Conservation (phyloP, 2,888 invertebrate species). For the Lagria hirta region DNA sequence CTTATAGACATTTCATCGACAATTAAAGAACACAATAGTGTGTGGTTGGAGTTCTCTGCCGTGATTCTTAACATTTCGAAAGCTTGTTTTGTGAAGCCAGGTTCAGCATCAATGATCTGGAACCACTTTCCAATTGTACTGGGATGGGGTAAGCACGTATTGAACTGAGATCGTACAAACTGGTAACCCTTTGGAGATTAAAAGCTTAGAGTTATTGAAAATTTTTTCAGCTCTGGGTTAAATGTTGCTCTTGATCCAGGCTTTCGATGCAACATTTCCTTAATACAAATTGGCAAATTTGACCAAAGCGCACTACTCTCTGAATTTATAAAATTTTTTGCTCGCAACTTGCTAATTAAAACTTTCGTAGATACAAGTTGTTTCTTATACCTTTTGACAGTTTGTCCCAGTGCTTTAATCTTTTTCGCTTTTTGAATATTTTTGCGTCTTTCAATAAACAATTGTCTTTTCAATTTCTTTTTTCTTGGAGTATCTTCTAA, state of each 20-base stretch:
- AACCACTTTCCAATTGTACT: slow-evolving; percentile 32
- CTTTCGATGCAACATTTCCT: slow-evolving; percentile 10
- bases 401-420: slow-evolving; percentile 9
- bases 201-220: slow-evolving; percentile 30
- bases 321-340: slow-evolving; percentile 4
- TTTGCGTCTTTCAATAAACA: too few species aligned
- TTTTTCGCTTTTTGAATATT: slow-evolving; percentile 4
- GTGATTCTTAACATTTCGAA: slow-evolving; percentile 30
- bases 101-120: slow-evolving; percentile 27
- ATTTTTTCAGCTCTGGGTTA: slow-evolving; percentile 18
- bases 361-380: slow-evolving; percentile 9
- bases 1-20: slow-evolving; percentile 41
- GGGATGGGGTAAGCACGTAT: slow-evolving; percentile 24
- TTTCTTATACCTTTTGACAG: slow-evolving; percentile 13
- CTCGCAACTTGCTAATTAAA: slow-evolving; percentile 7
- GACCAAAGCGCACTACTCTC: slow-evolving; percentile 7
- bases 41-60: slow-evolving; percentile 2
- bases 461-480: too few species aligned
- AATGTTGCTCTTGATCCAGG: slow-evolving; percentile 6
- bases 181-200: slow-evolving; percentile 27
- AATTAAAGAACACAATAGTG: slow-evolving; percentile 32
- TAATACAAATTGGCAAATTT: slow-evolving; percentile 9
- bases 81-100: slow-evolving; percentile 33
- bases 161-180: slow-evolving; percentile 24
- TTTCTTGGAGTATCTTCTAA: too few species aligned